phyloP scores from a whole-genome alignment of 2,888 invertebrate genomes.

The Dolichopus griseipennis region DNA sequence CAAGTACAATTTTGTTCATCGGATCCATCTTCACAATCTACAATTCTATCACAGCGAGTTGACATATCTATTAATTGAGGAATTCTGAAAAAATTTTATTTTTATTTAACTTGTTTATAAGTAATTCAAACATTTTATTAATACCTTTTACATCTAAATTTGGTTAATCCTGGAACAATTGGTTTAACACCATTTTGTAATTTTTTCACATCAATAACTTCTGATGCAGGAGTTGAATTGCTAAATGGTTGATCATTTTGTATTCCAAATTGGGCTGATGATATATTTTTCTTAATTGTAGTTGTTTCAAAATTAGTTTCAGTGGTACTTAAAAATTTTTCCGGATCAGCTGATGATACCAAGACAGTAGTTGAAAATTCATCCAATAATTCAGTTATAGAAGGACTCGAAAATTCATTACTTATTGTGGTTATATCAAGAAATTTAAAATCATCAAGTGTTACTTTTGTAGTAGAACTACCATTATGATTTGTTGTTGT shows the following conservation, averaged over 20 bases:
- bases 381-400: constrained; percentile 1
- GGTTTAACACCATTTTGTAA: not conserved
- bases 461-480: too few relatives aligned
- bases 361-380: constrained; percentile 14
- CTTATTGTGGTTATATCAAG: too few relatives aligned
- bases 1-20: constrained; percentile 69
- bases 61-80: constrained; percentile 52
- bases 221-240: too few relatives aligned
- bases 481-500: too few relatives aligned
- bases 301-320: constrained; percentile 5
- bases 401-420: too few relatives aligned
- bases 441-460: too few relatives aligned
- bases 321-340: constrained; percentile 12
- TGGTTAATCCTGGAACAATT: not conserved
- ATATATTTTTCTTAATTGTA: too few relatives aligned
- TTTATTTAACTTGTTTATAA: not conserved
- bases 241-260: constrained; percentile 9
- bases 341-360: constrained; percentile 9
- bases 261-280: not conserved
- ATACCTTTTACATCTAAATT: constrained; percentile 3
- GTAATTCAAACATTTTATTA: not conserved
- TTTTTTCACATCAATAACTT: not conserved
- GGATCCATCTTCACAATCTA: constrained; percentile 74
- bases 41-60: constrained; percentile 56
- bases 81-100: constrained; percentile 47